Percentiles rank a stretch among this genome's conserved stretches.
Evolutionary conservation across 2,113 vertebrate species (phyloP).

Genomic region (Labeo rohita): DNA sequence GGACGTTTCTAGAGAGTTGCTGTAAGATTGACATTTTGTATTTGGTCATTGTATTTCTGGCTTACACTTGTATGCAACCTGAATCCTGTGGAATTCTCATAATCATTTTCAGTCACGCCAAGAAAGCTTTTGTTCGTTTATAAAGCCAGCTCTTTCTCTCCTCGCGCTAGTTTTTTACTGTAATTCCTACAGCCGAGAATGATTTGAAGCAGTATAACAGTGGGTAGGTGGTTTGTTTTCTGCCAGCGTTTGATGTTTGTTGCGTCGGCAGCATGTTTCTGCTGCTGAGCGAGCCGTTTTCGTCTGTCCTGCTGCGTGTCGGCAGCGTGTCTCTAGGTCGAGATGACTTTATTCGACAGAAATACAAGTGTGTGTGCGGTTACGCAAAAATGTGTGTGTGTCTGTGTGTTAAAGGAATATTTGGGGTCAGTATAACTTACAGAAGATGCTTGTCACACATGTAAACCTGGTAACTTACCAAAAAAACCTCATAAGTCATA

Average conservation of each 20-base stretch:
- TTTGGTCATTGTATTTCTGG: neutral
- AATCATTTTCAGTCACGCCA: neutral
- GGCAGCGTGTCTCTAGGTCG: neutral
- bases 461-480: neutral
- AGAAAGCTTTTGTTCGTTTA: neutral
- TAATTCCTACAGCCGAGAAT: neutral
- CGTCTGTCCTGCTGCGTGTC: neutral
- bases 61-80: neutral
- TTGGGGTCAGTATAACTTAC: neutral
- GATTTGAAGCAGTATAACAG: constrained; percentile 5
- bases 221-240: neutral
- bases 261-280: constrained; percentile 9
- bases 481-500: neutral
- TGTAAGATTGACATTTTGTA: neutral
- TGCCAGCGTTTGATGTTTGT: neutral
- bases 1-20: neutral
- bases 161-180: neutral
- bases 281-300: neutral
- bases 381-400: neutral
- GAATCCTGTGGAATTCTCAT: neutral
- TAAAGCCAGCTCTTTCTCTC: neutral
- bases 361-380: neutral
- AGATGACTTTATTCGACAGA: neutral
- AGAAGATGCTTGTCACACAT: neutral
- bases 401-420: neutral